These are phyloP conservation scores for Molorchus minor DNA, from an alignment of 2,888 invertebrate genomes.

Conservation along the genomic window DNA sequence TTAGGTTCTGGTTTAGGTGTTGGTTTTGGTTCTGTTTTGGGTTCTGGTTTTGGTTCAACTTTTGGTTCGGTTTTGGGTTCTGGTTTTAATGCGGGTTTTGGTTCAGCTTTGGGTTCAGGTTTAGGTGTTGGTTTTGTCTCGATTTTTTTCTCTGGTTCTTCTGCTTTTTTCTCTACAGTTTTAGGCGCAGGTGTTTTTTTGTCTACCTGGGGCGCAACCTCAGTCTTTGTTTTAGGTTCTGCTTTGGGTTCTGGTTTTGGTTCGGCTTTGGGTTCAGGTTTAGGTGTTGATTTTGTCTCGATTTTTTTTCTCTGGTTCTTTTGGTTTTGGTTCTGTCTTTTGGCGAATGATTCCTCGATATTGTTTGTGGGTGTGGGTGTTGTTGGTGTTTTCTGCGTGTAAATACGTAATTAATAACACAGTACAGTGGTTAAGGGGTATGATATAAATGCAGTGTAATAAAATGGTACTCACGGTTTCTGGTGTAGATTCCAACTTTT, in stretches of 20 bases:
- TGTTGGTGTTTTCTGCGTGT: slow-evolving; percentile 53
- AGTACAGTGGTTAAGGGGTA: slow-evolving; percentile 14
- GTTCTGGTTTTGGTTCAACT: slow-evolving; percentile 7
- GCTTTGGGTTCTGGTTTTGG: slow-evolving; percentile 51
- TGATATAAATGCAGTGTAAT: slow-evolving; percentile 8
- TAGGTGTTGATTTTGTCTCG: slow-evolving; percentile 39
- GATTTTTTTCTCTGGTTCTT: slow-evolving; percentile 46
- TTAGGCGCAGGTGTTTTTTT: slow-evolving; percentile 27
- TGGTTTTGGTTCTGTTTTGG: slow-evolving; percentile 30
- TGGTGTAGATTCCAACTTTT: slow-evolving; percentile 55
- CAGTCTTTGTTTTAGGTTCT: slow-evolving; percentile 39
- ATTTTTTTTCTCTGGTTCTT: slow-evolving; percentile 43
- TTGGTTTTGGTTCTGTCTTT: slow-evolving; percentile 57
- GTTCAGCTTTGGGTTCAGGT: slow-evolving; percentile 32
- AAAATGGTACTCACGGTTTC: slow-evolving; percentile 58
- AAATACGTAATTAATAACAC: slow-evolving; percentile 29
- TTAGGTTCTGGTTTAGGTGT: slow-evolving; percentile 14
- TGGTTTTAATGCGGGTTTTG: slow-evolving; percentile 33
- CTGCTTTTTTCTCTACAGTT: slow-evolving; percentile 38
- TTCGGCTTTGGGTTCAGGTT: slow-evolving; percentile 40
- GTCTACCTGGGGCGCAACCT: slow-evolving; percentile 29
- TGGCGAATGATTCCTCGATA: slow-evolving; percentile 61
- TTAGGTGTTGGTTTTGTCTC: slow-evolving; percentile 55
- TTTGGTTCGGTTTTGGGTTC: slow-evolving; percentile 28
- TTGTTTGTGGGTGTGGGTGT: slow-evolving; percentile 53